Evolutionary conservation across 2,888 invertebrate species (phyloP).

Genomic region (Cylindroiulus punctatus): DNA sequence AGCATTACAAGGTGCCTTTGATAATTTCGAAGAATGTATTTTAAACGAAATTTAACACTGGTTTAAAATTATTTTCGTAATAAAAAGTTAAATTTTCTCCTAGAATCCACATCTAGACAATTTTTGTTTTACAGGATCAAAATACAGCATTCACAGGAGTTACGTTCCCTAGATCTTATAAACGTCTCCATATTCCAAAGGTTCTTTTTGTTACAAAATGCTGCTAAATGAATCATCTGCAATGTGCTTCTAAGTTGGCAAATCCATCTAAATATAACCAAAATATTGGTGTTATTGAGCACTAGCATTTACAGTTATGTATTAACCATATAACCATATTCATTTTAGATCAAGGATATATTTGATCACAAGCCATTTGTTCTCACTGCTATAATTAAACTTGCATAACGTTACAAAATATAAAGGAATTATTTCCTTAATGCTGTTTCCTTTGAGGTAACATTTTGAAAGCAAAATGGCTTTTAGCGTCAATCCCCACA

Average conservation of each 20-base stretch:
- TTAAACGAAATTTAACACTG: too few species aligned
- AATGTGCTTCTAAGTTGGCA: not conserved
- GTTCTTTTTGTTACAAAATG: not conserved
- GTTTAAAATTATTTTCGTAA: too few species aligned
- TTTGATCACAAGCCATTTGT: too few species aligned
- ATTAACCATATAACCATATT: too few species aligned
- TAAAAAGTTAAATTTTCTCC: too few species aligned
- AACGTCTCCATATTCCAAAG: not conserved
- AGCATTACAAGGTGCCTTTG: too few species aligned
- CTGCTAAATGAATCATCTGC: not conserved
- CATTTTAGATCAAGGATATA: not conserved
- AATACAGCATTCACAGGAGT: too few species aligned
- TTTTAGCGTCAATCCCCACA: not conserved
- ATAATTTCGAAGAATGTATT: too few species aligned
- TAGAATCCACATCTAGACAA: too few species aligned
- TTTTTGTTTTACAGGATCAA: not conserved
- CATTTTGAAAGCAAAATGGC: not conserved
- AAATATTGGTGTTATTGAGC: not conserved
- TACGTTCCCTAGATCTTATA: too few species aligned
- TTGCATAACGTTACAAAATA: not conserved
- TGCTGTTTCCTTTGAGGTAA: not conserved
- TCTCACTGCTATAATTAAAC: not conserved
- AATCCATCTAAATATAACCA: not conserved
- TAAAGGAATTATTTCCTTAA: constrained; percentile 13
- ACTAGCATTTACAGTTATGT: not conserved